A percentile compares a stretch with the other conserved stretches of the same genome.
Evolutionary conservation across 1,140 invertebrate species (phyloP).

Genomic region (Pseudomyrmex cubaensis): DNA sequence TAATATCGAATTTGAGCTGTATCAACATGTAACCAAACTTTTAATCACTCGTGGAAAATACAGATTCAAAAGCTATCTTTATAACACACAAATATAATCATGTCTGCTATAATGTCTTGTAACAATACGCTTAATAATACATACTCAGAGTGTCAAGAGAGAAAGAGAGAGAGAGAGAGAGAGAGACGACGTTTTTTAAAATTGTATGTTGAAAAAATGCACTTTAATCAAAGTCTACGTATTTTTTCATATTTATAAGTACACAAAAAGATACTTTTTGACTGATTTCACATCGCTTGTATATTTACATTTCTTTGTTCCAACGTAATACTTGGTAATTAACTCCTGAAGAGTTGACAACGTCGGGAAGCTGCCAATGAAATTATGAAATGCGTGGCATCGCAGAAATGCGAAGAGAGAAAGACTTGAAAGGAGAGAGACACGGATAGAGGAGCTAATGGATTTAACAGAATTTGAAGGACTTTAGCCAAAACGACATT

Average conservation of each 20-base stretch:
- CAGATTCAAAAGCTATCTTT: constrained; percentile 13
- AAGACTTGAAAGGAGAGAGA: background rate
- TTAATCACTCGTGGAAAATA: background rate
- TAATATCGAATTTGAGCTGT: constrained; percentile 1
- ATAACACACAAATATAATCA: no score
- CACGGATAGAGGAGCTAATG: constrained; percentile 6
- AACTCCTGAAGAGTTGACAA: background rate
- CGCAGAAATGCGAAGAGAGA: background rate
- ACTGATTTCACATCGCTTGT: background rate
- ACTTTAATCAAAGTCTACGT: background rate
- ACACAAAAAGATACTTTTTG: background rate
- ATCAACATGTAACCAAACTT: constrained; percentile 5
- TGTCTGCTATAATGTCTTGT: no score
- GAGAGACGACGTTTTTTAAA: background rate
- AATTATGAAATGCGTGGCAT: constrained; percentile 2
- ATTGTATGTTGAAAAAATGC: background rate
- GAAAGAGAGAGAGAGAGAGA: no score
- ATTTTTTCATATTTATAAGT: background rate
- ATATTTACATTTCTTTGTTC: background rate
- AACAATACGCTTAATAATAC: no score
- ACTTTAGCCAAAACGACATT: constrained; percentile 35
- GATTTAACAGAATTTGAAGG: constrained; percentile 55
- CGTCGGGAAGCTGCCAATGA: background rate
- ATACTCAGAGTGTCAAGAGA: background rate
- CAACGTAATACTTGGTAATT: background rate